Evolutionary conservation across 2,888 invertebrate genomes (phyloP), one percentile per base, ranked within the genome.

Genomic region (Matsumyia berberina): DNA sequence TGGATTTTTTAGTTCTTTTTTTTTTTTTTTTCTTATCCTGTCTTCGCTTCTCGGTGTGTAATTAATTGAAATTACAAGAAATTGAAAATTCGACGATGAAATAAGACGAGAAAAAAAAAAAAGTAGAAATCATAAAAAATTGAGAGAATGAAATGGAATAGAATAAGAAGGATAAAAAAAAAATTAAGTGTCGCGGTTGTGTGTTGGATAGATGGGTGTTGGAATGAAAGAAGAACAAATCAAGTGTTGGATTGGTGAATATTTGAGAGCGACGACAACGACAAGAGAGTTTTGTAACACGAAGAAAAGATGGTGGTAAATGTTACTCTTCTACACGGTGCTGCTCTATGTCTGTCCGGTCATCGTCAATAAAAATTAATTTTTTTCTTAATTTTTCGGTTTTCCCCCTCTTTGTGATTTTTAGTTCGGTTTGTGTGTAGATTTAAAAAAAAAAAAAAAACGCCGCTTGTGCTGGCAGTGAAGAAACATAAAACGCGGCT

Each of bases 221-320:
- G 74, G 55, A 57, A 62, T 49, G 62, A 64, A 49, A 62, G 62
- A 35, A 74, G 80, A 76, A 74, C 66, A 66, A 85, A 70, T 85
- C 74, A 82, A 82, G 76, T 82, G 82, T 67, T 80, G 80, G 53
- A 77, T 79, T 83, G 80, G 85, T 80, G 85, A 74, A 80, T 58
- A 60, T 79, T 73, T 66, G 69, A 80, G 80, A 58, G 78, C 53
- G 66, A 72, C 60, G 72, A 85, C 69, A 64, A 73, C 55, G 67
- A 73, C 64, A 85, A 80, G 66, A 85, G 83, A 74, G 85, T 85
- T 85, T 85, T 85, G 74, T 85, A 80, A 74, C 51, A 72, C 72
- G 79, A 83, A 73, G 83, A 69, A 83, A 83, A 83, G 79, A 83
- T 83, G 79, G 79, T 82, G 82, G 78, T 79, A 79, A 83, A 83